Conservation (phyloP, 2,113 vertebrate genomes). For the Athene cunicularia region DNA sequence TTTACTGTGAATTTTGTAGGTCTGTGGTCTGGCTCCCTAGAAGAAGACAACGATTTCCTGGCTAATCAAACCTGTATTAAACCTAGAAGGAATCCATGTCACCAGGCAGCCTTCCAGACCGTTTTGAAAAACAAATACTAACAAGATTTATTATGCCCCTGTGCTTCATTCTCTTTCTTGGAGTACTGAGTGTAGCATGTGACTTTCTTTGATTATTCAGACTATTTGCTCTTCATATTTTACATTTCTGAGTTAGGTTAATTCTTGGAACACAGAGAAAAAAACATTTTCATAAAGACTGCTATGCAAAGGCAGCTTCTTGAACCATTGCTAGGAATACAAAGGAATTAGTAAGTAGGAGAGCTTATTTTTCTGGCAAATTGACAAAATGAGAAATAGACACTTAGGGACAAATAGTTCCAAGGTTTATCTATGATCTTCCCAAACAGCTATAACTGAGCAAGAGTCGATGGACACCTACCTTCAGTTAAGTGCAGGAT, state of each 20-base stretch:
- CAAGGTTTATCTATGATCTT: neutral
- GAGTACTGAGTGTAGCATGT: neutral
- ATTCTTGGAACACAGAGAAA: neutral
- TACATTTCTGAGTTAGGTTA: constrained; percentile 12
- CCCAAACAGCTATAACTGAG: neutral
- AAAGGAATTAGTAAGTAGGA: neutral
- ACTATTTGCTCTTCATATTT: constrained; percentile 46
- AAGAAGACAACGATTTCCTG: constrained; percentile 36
- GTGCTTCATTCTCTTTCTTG: constrained; percentile 14
- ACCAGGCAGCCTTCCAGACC: constrained; percentile 10
- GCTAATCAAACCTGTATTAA: constrained; percentile 46
- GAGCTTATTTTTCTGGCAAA: neutral
- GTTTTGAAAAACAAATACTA: constrained; percentile 43
- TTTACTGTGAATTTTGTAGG: constrained; percentile 1
- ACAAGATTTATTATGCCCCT: constrained; percentile 39
- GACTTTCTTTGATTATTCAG: constrained; percentile 50
- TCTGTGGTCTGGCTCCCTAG: neutral
- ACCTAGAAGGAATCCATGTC: constrained; percentile 28
- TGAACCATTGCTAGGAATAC: neutral
- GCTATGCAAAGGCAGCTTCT: neutral
- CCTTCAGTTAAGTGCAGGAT: neutral
- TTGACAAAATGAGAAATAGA: neutral
- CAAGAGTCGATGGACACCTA: neutral
- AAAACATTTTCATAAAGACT: neutral
- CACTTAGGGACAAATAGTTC: neutral